Evolutionary conservation across 2,797 vertebrate species (phyloP).

Genomic region (Pachyuromys duprasi): DNA sequence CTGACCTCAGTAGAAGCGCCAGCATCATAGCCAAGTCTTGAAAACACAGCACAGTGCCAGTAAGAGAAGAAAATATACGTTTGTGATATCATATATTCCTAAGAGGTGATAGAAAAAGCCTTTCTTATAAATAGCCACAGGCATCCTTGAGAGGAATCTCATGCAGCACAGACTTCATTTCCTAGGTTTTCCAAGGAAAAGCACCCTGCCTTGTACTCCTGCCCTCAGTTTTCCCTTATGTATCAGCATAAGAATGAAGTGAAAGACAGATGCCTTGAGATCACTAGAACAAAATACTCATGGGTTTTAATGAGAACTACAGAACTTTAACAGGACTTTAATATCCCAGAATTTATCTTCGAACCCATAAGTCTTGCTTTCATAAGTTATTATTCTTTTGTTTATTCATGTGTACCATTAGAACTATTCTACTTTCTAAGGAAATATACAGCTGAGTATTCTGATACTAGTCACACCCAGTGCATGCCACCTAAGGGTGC

Average conservation of each 20-base stretch:
- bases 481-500: background rate
- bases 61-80: background rate
- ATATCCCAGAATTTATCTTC: background rate
- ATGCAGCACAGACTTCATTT: background rate
- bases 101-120: background rate
- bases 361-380: background rate
- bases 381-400: background rate
- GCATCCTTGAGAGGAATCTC: background rate
- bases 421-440: background rate
- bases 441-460: background rate
- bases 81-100: background rate
- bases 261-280: background rate
- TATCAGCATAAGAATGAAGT: background rate
- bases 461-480: background rate
- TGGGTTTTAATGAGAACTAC: background rate
- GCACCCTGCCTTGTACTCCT: background rate
- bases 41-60: background rate
- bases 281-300: background rate
- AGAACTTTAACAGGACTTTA: background rate
- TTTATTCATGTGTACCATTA: background rate
- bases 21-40: background rate
- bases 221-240: background rate
- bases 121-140: background rate
- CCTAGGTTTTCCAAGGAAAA: background rate
- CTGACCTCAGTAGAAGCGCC: background rate